A percentile compares a stretch with the other conserved stretches of the same genome.
phyloP scores from a whole-genome alignment of 2,113 vertebrate genomes.

The Athene noctua region DNA sequence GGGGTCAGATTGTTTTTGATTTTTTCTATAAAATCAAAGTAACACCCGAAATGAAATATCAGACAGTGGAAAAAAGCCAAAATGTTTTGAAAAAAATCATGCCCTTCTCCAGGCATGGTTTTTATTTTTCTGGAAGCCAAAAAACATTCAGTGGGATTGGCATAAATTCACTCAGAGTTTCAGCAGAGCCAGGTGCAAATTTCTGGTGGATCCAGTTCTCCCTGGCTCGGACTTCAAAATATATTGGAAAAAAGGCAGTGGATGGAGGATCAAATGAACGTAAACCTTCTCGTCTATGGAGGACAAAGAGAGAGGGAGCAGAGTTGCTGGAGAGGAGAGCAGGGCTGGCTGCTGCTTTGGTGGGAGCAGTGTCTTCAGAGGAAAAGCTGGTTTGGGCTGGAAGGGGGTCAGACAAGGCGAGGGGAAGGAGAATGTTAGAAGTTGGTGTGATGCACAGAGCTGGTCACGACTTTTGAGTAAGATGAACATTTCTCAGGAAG shows the following conservation, averaged over 20 bases:
- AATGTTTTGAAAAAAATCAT: not conserved
- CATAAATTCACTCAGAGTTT: not conserved
- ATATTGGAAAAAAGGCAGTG: not conserved
- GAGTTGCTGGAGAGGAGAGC: not conserved
- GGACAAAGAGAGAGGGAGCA: not conserved
- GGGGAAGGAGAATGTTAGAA: not conserved
- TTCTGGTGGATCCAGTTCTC: not conserved
- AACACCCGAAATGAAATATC: conserved; percentile 44
- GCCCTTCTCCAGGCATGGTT: not conserved
- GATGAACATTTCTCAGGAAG: not conserved
- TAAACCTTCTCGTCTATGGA: not conserved
- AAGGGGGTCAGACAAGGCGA: not conserved
- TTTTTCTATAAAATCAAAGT: conserved; percentile 28
- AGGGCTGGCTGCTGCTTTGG: not conserved
- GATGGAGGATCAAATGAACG: not conserved
- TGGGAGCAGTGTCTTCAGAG: not conserved
- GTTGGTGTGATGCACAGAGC: rapidly evolving
- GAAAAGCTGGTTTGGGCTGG: not conserved
- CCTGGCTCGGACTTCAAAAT: not conserved
- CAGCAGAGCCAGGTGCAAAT: not conserved
- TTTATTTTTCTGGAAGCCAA: not conserved
- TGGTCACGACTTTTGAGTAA: not conserved
- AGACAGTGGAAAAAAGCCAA: not conserved
- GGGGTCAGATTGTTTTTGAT: conserved; percentile 61
- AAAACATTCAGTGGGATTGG: not conserved